These are phyloP conservation scores for Pseudorasbora parva DNA, from an alignment of 2,113 vertebrate genomes.

Conservation along the genomic window DNA sequence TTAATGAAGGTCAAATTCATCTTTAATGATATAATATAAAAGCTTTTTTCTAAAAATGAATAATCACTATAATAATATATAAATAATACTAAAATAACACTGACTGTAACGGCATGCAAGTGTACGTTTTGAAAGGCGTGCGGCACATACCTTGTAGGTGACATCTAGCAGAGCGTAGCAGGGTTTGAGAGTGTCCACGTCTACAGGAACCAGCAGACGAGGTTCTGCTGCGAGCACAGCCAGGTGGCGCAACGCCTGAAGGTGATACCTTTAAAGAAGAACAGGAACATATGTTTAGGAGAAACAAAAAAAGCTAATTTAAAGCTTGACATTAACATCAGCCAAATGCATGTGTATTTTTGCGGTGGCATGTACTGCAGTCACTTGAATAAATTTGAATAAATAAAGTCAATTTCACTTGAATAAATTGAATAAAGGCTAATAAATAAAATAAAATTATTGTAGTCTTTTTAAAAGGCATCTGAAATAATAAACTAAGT, in stretches of 20 bases:
- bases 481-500: too few species aligned
- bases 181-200: constrained; percentile 91
- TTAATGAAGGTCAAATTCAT: background rate
- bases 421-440: too few species aligned
- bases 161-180: constrained; percentile 95
- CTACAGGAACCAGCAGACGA: constrained; percentile 90
- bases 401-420: too few species aligned
- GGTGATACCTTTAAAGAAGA: constrained; percentile 86
- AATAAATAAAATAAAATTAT: too few species aligned
- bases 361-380: too few species aligned
- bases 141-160: constrained; percentile 86
- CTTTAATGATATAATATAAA: background rate
- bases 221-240: constrained; percentile 93
- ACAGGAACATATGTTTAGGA: constrained; percentile 1
- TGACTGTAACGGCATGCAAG: too few species aligned
- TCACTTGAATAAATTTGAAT: too few species aligned
- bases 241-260: constrained; percentile 93
- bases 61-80: background rate
- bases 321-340: background rate
- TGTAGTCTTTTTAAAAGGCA: too few species aligned
- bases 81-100: background rate
- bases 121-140: background rate
- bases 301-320: background rate
- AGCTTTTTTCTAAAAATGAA: too few species aligned
- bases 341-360: too few species aligned